Conservation (phyloP, 2,797 vertebrate genomes). For the Coluber constrictor region DNA sequence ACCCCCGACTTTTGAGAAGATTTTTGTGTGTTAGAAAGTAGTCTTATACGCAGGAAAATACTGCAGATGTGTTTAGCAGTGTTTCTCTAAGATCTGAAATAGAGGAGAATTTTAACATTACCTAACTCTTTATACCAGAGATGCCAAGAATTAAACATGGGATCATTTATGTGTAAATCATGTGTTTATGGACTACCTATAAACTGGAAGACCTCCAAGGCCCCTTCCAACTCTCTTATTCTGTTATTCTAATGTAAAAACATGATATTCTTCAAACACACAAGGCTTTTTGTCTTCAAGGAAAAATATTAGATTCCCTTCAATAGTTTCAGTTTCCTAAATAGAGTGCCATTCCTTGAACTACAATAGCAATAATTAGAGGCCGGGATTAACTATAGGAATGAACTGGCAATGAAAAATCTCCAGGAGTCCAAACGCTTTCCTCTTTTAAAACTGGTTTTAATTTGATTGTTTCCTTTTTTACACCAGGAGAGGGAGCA, state of each 20-base stretch:
- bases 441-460: not conserved
- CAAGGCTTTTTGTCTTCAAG: not conserved
- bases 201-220: not conserved
- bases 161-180: not conserved
- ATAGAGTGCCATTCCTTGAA: not conserved
- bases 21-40: too few species aligned
- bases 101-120: not conserved
- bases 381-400: not conserved
- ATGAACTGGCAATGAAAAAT: not conserved
- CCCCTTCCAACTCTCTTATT: not conserved
- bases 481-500: conserved; percentile 53
- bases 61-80: not conserved
- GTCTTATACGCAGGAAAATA: too few species aligned
- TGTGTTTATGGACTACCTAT: not conserved
- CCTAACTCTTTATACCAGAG: not conserved
- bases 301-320: not conserved
- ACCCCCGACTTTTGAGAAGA: too few species aligned
- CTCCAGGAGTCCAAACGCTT: not conserved
- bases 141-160: not conserved
- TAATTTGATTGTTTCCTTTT: not conserved
- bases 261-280: not conserved
- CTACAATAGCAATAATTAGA: not conserved
- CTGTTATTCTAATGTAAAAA: not conserved
- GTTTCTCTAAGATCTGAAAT: not conserved
- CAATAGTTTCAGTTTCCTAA: not conserved